These are phyloP conservation scores for Hydriomena furcata DNA, from an alignment of 2,888 invertebrate genomes.

Conservation along the genomic window DNA sequence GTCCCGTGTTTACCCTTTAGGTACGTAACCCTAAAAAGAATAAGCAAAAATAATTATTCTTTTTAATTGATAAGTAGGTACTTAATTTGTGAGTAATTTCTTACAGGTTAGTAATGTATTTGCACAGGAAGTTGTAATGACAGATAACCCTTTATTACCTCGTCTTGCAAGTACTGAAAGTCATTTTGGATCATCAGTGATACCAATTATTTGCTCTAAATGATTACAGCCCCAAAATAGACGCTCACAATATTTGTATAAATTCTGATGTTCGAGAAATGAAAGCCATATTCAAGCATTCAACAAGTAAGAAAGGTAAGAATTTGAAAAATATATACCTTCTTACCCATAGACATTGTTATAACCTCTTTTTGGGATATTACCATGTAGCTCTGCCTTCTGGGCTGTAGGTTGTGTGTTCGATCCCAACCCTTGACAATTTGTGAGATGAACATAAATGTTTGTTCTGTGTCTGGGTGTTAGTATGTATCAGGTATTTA, in stretches of 20 bases:
- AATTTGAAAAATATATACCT: too few species aligned
- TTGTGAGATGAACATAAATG: too few species aligned
- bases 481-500: too few species aligned
- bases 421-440: too few species aligned
- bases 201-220: slow-evolving; percentile 21
- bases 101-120: background rate
- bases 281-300: slow-evolving; percentile 5
- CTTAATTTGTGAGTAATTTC: background rate
- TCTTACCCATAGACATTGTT: too few species aligned
- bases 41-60: too few species aligned
- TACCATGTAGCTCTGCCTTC: too few species aligned
- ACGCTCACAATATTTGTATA: slow-evolving; percentile 42
- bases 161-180: slow-evolving; percentile 19
- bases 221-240: slow-evolving; percentile 34
- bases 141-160: slow-evolving; percentile 29
- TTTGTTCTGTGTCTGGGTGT: too few species aligned
- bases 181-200: slow-evolving; percentile 35
- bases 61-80: background rate
- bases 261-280: slow-evolving; percentile 22
- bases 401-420: background rate
- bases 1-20: too few species aligned
- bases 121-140: slow-evolving; percentile 25
- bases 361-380: too few species aligned
- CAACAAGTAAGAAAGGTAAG: slow-evolving; percentile 17
- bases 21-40: too few species aligned